Evolutionary conservation across 1,140 invertebrate genomes (phyloP).

Genomic region (Zaprionus lachaisei): DNA sequence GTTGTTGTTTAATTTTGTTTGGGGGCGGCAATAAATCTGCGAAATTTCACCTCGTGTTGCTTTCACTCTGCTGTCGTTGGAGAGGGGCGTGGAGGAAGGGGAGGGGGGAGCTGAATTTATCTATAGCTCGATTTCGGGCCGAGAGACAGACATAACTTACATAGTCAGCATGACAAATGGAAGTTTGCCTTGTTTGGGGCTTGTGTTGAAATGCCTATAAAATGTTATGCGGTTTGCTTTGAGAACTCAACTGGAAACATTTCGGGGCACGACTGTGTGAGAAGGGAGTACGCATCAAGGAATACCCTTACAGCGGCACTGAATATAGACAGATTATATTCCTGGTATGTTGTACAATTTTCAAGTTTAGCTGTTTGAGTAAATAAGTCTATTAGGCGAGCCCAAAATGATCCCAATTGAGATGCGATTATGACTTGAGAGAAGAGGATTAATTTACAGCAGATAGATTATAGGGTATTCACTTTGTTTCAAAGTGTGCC

Average conservation of each 20-base stretch:
- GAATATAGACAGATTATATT: not conserved
- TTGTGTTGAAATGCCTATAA: slow-evolving; percentile 42
- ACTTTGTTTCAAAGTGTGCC: not conserved
- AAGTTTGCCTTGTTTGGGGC: slow-evolving; percentile 53
- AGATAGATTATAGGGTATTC: not conserved
- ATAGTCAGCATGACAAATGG: slow-evolving; percentile 62
- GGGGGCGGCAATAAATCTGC: not conserved
- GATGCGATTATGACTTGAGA: not conserved
- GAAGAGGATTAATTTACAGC: not conserved
- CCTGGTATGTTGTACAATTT: not conserved
- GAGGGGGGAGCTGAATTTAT: slow-evolving; percentile 4
- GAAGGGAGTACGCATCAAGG: not conserved
- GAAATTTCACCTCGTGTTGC: not conserved
- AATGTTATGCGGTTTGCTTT: slow-evolving; percentile 47
- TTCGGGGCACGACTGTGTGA: slow-evolving; percentile 25
- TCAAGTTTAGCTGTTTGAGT: not conserved
- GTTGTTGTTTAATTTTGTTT: not conserved
- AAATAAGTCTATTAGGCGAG: slow-evolving; percentile 7
- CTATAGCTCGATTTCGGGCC: slow-evolving; percentile 21
- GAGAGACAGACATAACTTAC: slow-evolving; percentile 30
- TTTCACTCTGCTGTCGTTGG: not conserved
- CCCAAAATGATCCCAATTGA: not conserved
- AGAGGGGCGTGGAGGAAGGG: not conserved
- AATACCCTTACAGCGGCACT: slow-evolving; percentile 14
- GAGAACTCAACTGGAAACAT: slow-evolving; percentile 62